Base-by-base conservation (phyloP, 2,797 vertebrate species). In the Leptatherina wallacei region DNA sequence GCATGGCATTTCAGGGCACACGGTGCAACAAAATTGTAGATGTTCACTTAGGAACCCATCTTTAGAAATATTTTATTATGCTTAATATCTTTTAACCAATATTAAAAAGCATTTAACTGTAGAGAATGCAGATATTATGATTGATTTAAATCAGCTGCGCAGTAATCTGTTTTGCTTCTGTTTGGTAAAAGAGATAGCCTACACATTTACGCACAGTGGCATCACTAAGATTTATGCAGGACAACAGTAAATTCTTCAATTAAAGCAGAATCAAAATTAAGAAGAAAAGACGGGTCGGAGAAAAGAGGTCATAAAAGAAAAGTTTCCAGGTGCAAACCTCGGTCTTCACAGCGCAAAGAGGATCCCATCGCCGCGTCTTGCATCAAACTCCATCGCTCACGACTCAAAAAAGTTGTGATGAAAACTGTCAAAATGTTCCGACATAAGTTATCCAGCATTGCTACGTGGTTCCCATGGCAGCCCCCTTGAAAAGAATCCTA, bases 331-430 rank as follows among this genome's bases (percentile, higher is more conserved):
- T 20, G 52, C 93, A 69, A 82, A 93, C 93, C 92, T 93, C 29
- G 74, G 27, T 73, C 60, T 81, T 82, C 83, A 76, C 24, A 61
- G 76, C 71, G 75, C 82, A 24, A 12, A 30, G 51, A 58, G 76
- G 77, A 69, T 89, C 78, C 83, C 68, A 33, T 68, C 62, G 72
- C 68, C 51, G 67, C 72, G 68, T 79, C 75, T 70, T 35, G 65
- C 77, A 72, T 73, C 82, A 58, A 67, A 75, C 77, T 88, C 89
- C 94, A 93, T 93, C 57, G 80, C 67, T 36, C 81, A 71, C 52
- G 8, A 67, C 63, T 67, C 65, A 22, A 6, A 57, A 38, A 73
- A 16, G 20, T 44, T 47, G 4, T 7, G 10, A 27, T 44, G 11
- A 71, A 65, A 74, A 30, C 3, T 12, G 49, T 47, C 58, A 75